These are phyloP conservation scores for Isaurus tuberculatus DNA, from an alignment of 92 coral and sea anemone species.

Conservation along the genomic window DNA sequence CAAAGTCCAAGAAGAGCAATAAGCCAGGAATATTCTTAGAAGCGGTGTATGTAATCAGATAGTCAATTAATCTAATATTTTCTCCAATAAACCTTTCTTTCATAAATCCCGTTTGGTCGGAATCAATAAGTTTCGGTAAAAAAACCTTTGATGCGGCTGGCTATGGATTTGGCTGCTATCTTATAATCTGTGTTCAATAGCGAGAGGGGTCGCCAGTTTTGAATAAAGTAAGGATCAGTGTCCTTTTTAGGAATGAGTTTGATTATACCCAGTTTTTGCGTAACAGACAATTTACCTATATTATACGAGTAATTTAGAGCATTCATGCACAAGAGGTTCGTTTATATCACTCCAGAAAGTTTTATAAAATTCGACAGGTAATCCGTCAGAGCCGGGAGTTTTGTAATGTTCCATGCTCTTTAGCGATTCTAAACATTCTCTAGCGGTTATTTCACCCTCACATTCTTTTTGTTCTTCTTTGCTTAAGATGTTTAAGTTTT, in stretches of 20 bases:
- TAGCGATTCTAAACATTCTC: constrained; percentile 52
- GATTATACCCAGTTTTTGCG: constrained; percentile 55
- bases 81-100: constrained; percentile 41
- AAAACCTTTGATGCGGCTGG: constrained; percentile 31
- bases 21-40: too few relatives aligned
- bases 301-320: constrained; percentile 59
- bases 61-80: constrained; percentile 10
- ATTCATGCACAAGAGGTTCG: constrained; percentile 29
- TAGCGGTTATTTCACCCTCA: constrained; percentile 16
- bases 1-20: too few relatives aligned
- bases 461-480: constrained; percentile 36
- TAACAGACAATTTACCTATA: constrained; percentile 46
- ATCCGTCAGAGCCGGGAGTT: constrained; percentile 51
- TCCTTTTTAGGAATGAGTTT: constrained; percentile 48
- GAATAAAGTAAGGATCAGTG: constrained; percentile 36
- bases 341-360: constrained; percentile 33
- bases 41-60: constrained; percentile 8
- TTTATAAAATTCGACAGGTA: constrained; percentile 40
- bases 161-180: constrained; percentile 38
- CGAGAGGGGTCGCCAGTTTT: constrained; percentile 36
- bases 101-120: constrained; percentile 43
- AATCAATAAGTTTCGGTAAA: constrained; percentile 40
- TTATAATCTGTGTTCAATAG: too few relatives aligned
- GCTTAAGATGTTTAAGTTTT: neutral
- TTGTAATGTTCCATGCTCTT: constrained; percentile 25